A percentile compares a stretch with the other conserved stretches of the same genome.
Evolutionary conservation across 1,140 invertebrate genomes (phyloP).

Genomic region (Anastrepha obliqua): DNA sequence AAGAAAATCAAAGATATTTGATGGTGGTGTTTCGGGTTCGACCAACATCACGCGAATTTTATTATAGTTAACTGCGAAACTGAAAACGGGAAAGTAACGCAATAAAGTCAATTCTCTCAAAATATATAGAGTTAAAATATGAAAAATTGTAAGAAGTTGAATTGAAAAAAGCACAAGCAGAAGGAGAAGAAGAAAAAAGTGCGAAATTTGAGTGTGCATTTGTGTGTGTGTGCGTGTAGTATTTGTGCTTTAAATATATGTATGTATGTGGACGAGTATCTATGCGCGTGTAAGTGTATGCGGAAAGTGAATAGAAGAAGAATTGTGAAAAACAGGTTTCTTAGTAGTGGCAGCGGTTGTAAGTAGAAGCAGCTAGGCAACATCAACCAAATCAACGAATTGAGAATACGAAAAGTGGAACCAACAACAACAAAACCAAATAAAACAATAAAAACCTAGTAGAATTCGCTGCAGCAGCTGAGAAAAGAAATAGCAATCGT

Average conservation of each 20-base stretch:
- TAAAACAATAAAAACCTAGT: not conserved
- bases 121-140: not conserved
- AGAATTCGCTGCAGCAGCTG: conserved; percentile 30
- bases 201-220: conserved; percentile 31
- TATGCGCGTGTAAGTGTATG: not conserved
- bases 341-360: conserved; percentile 39
- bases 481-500: not conserved
- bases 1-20: conserved; percentile 49
- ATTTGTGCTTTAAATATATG: not conserved
- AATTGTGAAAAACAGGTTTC: conserved; percentile 52
- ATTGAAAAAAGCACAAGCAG: not conserved
- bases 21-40: conserved; percentile 34
- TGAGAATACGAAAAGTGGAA: conserved; percentile 38
- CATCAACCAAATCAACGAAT: conserved; percentile 45
- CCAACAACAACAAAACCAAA: conserved; percentile 17
- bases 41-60: conserved; percentile 22
- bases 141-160: conserved; percentile 34
- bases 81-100: conserved; percentile 18
- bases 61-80: not conserved
- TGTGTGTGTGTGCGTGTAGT: not conserved
- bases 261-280: not conserved
- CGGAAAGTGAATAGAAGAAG: conserved; percentile 45
- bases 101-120: conserved; percentile 29
- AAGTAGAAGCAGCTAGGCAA: conserved; percentile 24
- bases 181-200: conserved; percentile 33